phyloP scores from a whole-genome alignment of 2,113 vertebrate genomes.

The Clarias gariepinus region DNA sequence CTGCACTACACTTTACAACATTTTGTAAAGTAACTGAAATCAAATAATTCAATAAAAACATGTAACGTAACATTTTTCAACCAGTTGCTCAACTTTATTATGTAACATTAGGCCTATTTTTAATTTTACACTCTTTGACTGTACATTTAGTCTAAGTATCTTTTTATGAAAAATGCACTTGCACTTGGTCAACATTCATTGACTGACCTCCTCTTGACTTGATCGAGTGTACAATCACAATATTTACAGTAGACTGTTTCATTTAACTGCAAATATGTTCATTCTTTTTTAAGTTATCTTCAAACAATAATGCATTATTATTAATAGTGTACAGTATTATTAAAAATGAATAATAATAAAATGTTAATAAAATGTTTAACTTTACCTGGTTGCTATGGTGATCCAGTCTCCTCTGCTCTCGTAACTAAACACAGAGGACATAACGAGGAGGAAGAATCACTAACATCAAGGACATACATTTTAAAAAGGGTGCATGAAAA shows the following conservation, averaged over 20 bases:
- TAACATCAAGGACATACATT: not conserved
- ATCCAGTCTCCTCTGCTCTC: conserved; percentile 24
- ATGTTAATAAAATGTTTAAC: no score
- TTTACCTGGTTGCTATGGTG: conserved; percentile 46
- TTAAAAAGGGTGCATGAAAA: not conserved
- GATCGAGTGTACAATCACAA: not conserved
- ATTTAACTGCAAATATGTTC: not conserved
- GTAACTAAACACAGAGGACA: conserved; percentile 10
- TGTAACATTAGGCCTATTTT: not conserved
- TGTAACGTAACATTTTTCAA: not conserved
- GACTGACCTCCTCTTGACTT: not conserved
- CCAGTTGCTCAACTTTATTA: not conserved
- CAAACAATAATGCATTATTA: no score
- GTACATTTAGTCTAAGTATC: not conserved
- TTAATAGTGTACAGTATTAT: no score
- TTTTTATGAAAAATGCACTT: not conserved
- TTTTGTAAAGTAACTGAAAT: not conserved
- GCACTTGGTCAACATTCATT: not conserved
- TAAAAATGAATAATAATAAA: no score
- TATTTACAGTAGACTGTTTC: not conserved
- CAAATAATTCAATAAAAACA: not conserved
- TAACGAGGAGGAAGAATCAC: not conserved
- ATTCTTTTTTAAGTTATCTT: not conserved
- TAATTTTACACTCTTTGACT: not conserved
- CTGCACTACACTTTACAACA: not conserved